Evolutionary conservation across 2,797 vertebrate genomes (phyloP).

Genomic region (Morus bassanus): DNA sequence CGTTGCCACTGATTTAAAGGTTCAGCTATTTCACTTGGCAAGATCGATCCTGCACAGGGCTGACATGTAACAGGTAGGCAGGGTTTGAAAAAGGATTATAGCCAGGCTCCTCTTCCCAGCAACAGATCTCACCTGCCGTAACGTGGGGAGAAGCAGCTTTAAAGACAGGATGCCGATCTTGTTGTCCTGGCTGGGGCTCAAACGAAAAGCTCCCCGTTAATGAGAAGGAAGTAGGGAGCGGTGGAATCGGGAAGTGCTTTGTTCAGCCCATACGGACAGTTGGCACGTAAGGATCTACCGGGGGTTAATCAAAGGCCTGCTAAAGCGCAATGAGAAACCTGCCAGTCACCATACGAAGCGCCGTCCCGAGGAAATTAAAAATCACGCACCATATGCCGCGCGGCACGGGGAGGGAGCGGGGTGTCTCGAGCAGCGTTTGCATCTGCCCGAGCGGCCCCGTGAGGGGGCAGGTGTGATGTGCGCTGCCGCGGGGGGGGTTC

Average conservation of each 20-base stretch:
- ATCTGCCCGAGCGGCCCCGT: neutral
- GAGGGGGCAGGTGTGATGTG: neutral
- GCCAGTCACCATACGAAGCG: neutral
- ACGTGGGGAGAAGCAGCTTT: neutral
- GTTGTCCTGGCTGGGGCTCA: neutral
- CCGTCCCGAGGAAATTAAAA: constrained; percentile 54
- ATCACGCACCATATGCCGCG: neutral
- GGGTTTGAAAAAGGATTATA: neutral
- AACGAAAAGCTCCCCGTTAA: neutral
- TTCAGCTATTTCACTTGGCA: neutral
- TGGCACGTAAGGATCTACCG: neutral
- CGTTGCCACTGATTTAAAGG: accelerated
- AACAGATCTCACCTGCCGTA: neutral
- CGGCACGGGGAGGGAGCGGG: neutral
- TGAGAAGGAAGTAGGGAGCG: neutral
- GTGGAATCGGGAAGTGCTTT: neutral
- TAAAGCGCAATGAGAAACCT: neutral
- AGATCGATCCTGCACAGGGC: neutral
- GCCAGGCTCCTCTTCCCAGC: neutral
- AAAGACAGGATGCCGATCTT: neutral
- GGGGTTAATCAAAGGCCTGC: neutral
- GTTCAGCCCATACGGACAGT: constrained; percentile 6
- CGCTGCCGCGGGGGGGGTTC: neutral
- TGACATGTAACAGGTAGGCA: neutral
- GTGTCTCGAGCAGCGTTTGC: neutral